A percentile compares a stretch with the other conserved stretches of the same genome.
phyloP scores from a whole-genome alignment of 2,113 vertebrate genomes.

The Oenanthe oenanthe region DNA sequence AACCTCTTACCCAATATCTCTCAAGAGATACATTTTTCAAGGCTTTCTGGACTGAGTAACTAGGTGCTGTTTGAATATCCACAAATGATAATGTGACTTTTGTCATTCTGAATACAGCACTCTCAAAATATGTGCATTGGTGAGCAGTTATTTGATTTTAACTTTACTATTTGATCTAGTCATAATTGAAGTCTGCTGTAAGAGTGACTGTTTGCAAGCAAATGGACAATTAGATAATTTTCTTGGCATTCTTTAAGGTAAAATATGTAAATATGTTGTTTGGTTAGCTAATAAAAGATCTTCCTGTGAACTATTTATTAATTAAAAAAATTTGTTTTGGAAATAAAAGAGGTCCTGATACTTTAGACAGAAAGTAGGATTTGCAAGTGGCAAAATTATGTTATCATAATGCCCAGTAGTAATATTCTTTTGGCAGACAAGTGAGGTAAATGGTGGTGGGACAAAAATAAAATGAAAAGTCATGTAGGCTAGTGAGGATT shows the following conservation, averaged over 20 bases:
- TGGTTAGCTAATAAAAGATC: background rate
- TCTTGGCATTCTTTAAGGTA: background rate
- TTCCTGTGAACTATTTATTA: background rate
- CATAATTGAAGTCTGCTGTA: background rate
- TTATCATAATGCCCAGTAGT: background rate
- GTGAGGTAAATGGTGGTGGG: background rate
- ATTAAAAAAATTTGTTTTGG: background rate
- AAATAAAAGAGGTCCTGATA: background rate
- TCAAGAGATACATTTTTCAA: background rate
- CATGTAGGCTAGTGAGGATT: background rate
- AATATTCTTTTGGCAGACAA: background rate
- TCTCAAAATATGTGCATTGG: background rate
- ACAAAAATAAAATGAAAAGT: background rate
- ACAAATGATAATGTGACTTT: rapidly evolving
- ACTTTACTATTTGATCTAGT: background rate
- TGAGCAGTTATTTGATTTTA: background rate
- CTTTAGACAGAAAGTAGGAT: background rate
- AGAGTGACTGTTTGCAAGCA: background rate
- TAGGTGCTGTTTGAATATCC: background rate
- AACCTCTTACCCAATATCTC: background rate
- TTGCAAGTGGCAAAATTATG: background rate
- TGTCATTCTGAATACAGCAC: background rate
- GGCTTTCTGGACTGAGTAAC: background rate
- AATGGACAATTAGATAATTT: background rate
- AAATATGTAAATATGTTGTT: background rate